phyloP scores from a whole-genome alignment of 2,113 vertebrate species.

The Entelurus aequoreus region DNA sequence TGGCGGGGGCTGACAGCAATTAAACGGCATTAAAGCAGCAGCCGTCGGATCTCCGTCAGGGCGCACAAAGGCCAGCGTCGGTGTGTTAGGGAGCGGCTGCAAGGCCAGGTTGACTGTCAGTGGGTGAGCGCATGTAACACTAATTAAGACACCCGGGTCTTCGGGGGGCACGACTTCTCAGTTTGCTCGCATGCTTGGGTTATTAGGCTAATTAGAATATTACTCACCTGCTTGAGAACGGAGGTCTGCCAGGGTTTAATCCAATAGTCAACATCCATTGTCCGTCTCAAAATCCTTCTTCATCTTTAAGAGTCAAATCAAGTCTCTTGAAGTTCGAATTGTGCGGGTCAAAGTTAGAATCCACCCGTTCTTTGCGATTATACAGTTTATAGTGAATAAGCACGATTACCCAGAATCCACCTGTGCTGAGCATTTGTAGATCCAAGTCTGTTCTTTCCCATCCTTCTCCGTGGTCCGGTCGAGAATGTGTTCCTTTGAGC shows the following conservation, averaged over 20 bases:
- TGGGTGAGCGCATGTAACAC: slow-evolving; percentile 31
- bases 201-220: slow-evolving; percentile 40
- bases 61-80: slow-evolving; percentile 17
- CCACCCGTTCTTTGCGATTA: slow-evolving; percentile 18
- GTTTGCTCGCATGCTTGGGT: slow-evolving; percentile 32
- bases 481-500: slow-evolving; percentile 4
- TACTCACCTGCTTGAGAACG: slow-evolving; percentile 56
- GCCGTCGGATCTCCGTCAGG: slow-evolving; percentile 30
- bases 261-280: slow-evolving; percentile 19
- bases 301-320: slow-evolving; percentile 1
- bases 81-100: slow-evolving; percentile 22
- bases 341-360: slow-evolving; percentile 19
- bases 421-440: slow-evolving; percentile 22
- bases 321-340: slow-evolving; percentile 8
- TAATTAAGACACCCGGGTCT: slow-evolving; percentile 42
- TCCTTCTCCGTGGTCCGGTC: slow-evolving; percentile 10
- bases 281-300: slow-evolving; percentile 14
- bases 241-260: slow-evolving; percentile 23
- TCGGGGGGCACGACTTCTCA: slow-evolving; percentile 22
- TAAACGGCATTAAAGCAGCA: slow-evolving; percentile 36
- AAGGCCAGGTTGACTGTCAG: slow-evolving; percentile 28
- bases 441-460: slow-evolving; percentile 12
- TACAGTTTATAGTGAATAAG: slow-evolving; percentile 9
- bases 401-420: slow-evolving; percentile 17
- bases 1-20: slow-evolving; percentile 52